Evolutionary conservation across 1,140 invertebrate species (phyloP).

Genomic region (Aphelenchoides fujianensis): DNA sequence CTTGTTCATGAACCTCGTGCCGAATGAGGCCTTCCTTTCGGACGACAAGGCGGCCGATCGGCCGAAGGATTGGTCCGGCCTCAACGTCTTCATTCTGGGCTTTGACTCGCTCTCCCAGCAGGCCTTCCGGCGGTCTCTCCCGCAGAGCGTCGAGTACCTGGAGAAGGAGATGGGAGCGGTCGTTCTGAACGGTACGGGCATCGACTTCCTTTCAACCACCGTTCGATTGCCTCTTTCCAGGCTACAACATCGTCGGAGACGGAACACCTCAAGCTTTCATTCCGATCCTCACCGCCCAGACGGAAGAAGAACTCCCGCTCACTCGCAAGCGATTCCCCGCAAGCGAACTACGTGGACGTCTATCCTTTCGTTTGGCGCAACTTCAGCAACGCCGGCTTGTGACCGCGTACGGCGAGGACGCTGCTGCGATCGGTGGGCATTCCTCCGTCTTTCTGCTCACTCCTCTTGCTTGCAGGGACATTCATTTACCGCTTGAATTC

Average conservation of each 20-base stretch:
- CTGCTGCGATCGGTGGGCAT: conserved; percentile 71
- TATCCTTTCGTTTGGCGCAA: conserved; percentile 70
- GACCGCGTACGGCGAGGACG: conserved; percentile 81
- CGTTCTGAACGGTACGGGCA: conserved; percentile 49
- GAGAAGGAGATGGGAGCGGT: conserved; percentile 75
- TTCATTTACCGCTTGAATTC: conserved; percentile 84
- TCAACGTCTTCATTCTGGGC: conserved; percentile 82
- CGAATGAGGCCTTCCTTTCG: conserved; percentile 10
- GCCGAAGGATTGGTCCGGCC: conserved; percentile 62
- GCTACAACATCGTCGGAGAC: conserved; percentile 75
- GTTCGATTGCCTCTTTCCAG: conserved; percentile 16
- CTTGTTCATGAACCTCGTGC: conserved; percentile 27
- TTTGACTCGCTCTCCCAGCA: conserved; percentile 85
- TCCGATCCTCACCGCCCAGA: conserved; percentile 80
- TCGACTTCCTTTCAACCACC: not conserved
- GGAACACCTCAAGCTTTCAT: conserved; percentile 87
- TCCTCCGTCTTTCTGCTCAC: no score
- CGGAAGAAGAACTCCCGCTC: conserved; percentile 74
- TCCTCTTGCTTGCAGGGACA: conserved; percentile 64
- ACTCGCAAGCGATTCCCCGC: conserved; percentile 73
- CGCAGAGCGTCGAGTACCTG: conserved; percentile 76
- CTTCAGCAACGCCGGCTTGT: conserved; percentile 70
- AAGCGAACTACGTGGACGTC: conserved; percentile 71
- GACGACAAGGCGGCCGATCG: not conserved
- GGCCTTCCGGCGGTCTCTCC: conserved; percentile 79